phyloP scores from a whole-genome alignment of 2,888 invertebrate species.

The Abrostola tripartita region DNA sequence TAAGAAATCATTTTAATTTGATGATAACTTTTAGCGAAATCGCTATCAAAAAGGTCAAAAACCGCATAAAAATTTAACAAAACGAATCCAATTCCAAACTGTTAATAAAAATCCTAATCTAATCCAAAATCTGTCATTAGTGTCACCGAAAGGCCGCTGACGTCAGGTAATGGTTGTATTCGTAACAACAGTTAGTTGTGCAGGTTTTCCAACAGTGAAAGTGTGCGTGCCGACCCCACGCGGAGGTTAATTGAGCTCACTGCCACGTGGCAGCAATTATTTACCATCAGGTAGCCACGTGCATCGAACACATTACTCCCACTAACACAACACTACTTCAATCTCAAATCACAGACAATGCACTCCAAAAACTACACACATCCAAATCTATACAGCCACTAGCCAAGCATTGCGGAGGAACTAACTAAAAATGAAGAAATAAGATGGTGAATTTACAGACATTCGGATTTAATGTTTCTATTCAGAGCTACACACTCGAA shows the following conservation, averaged over 20 bases:
- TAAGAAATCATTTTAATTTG: not conserved
- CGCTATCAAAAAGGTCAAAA: constrained; percentile 8
- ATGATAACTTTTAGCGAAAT: constrained; percentile 11
- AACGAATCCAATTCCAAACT: constrained; percentile 5
- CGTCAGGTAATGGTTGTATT: constrained; percentile 59
- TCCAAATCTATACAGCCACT: constrained; percentile 65
- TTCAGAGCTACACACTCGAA: constrained; percentile 54
- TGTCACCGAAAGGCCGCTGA: constrained; percentile 41
- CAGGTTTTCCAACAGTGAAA: constrained; percentile 71
- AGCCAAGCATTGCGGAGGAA: constrained; percentile 82
- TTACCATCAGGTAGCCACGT: constrained; percentile 85
- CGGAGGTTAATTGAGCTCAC: constrained; percentile 79
- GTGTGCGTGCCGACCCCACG: constrained; percentile 73
- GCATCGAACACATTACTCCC: constrained; percentile 53
- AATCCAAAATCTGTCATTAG: constrained; percentile 38
- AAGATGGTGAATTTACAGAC: constrained; percentile 85
- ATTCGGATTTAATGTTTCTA: constrained; percentile 82
- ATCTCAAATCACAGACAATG: constrained; percentile 54
- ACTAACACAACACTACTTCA: constrained; percentile 39
- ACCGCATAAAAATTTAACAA: constrained; percentile 4
- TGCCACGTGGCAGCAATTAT: constrained; percentile 86
- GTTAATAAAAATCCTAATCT: constrained; percentile 21
- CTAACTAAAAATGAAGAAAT: constrained; percentile 87
- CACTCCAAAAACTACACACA: constrained; percentile 58
- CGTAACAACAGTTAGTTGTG: constrained; percentile 64